These are phyloP conservation scores for Stictocephala bisonia DNA, from an alignment of 2,888 invertebrate species.

Conservation along the genomic window DNA sequence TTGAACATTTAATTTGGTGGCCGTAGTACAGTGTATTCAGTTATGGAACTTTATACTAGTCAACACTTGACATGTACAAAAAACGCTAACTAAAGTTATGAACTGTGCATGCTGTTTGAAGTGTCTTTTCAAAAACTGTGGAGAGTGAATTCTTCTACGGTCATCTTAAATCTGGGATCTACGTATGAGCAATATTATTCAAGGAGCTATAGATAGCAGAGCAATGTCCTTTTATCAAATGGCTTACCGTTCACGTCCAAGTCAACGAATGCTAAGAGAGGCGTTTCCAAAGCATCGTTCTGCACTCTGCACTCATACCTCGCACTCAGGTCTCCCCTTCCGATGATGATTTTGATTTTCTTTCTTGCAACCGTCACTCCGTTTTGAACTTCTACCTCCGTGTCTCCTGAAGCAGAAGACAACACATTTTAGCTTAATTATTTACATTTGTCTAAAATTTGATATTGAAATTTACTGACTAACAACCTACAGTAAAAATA, in stretches of 20 bases:
- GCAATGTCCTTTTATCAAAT: background rate
- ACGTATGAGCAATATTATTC: too few relatives aligned
- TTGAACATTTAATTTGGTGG: too few relatives aligned
- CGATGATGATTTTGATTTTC: slow-evolving; percentile 73
- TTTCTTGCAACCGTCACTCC: slow-evolving; percentile 74
- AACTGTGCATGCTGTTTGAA: too few relatives aligned
- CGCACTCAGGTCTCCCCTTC: slow-evolving; percentile 78
- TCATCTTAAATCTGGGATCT: background rate
- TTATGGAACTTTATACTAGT: too few relatives aligned
- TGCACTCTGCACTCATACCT: slow-evolving; percentile 78
- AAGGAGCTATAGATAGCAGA: too few relatives aligned
- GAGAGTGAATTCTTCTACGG: background rate
- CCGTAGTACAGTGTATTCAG: too few relatives aligned
- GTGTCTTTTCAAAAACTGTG: background rate
- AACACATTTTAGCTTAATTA: background rate
- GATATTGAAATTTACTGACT: too few relatives aligned
- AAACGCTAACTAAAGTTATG: too few relatives aligned
- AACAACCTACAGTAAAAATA: too few relatives aligned
- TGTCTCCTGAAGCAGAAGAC: slow-evolving; percentile 66
- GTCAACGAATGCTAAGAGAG: slow-evolving; percentile 71
- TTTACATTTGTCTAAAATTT: too few relatives aligned
- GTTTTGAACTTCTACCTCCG: slow-evolving; percentile 66
- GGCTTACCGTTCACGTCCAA: slow-evolving; percentile 82
- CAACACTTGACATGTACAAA: too few relatives aligned
- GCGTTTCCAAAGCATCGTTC: slow-evolving; percentile 74